phyloP scores from a whole-genome alignment of 2,113 vertebrate genomes.

The Nycticryphes semicollaris region DNA sequence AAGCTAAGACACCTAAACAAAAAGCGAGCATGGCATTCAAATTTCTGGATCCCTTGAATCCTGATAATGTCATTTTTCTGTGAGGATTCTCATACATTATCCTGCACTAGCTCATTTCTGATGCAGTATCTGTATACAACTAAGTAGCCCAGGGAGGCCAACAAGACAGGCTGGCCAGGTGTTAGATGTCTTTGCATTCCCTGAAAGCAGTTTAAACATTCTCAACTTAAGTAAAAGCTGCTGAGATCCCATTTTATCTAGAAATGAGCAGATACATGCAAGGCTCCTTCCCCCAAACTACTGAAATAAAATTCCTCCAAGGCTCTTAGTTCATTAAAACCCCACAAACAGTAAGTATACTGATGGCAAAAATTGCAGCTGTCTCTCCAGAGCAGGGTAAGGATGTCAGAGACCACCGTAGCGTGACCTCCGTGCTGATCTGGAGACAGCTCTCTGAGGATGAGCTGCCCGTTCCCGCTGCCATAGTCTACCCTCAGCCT shows the following conservation, averaged over 20 bases:
- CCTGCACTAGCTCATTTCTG: not conserved
- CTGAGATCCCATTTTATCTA: not conserved
- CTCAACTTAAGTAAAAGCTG: not conserved
- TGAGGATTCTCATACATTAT: not conserved
- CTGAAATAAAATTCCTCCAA: not conserved
- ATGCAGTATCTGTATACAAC: not conserved
- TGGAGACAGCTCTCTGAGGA: not conserved
- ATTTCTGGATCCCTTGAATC: not conserved
- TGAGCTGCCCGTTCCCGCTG: not conserved
- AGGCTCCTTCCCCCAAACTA: not conserved
- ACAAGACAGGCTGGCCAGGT: not conserved
- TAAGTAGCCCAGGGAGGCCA: not conserved
- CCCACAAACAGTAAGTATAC: not conserved
- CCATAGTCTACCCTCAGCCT: not conserved
- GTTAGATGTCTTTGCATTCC: not conserved
- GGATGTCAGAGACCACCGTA: not conserved
- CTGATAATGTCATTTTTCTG: not conserved
- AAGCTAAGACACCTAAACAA: not conserved
- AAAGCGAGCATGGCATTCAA: not conserved
- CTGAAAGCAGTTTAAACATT: not conserved
- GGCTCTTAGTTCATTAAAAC: not conserved
- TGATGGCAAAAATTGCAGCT: not conserved
- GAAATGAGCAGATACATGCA: not conserved
- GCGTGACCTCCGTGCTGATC: accelerated
- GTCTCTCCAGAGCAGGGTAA: not conserved